Base-by-base conservation (phyloP, 1,140 invertebrate genomes). In the Pseudomyrmex pallidus region DNA sequence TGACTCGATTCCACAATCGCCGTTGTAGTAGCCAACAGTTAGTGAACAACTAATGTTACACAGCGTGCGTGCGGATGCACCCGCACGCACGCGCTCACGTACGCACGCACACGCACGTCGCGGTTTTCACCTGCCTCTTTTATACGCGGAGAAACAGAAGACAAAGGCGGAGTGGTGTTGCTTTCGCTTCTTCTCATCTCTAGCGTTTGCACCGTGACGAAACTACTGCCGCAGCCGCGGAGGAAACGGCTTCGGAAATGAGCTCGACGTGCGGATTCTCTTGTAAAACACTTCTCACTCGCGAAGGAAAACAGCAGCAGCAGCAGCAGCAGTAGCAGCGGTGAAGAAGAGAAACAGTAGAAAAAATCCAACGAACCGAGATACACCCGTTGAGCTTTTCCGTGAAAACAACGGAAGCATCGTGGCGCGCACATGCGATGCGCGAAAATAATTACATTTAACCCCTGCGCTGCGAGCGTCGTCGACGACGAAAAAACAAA, bases 391-490 rank as follows among this genome's bases (percentile, higher is more conserved):
- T 83, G 86, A 82, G 85, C 86, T 86, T 90, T 74, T 57, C 84
- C 80, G 72, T 66, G 52, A 72, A 86, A 90, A 87, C 83, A 46
- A 76, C 77, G 82, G 84, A 84, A 89, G 70, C 66, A 80, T 74
- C 57, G 82, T 73, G 67, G 76, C 56, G 59, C 59, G 62, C 77
- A 64, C 64, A 56, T 61, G 83, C 90, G 90, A 90, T 89, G 83
- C 77, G 85, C 80, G 90, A 88, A 90, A 91, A 91, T 91, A 91
- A 91, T 90, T 91, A 56, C 88, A 86, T 86, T 91, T 91, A 91
- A 86, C 88, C 87, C 87, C 82, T 61, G 85, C 86, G 17, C 7
- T 9, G 48, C 2, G 13, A 20, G 17, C 57, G 57, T 61, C 70
- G 54, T 52, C 61, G 48, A 20, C 62, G 25, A n/a, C 20, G 68